Conservation (phyloP, 2,888 invertebrate species). For the Hololepta plana region DNA sequence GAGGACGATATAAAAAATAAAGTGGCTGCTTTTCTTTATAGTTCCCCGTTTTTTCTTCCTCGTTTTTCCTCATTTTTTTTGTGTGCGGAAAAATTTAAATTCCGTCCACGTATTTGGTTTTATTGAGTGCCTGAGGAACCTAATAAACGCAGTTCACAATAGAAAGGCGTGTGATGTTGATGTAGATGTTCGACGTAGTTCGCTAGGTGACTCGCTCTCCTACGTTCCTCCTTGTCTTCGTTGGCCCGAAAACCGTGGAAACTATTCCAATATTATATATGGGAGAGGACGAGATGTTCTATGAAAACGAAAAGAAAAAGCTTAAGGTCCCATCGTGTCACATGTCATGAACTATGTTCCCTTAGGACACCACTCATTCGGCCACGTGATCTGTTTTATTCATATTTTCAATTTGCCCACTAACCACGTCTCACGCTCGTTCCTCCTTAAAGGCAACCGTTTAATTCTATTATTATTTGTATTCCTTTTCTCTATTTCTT, state of each 20-base stretch:
- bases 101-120: constrained; percentile 17
- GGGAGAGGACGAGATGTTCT: too few species aligned
- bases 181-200: constrained; percentile 13
- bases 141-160: constrained; percentile 18
- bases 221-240: constrained; percentile 2
- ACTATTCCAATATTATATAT: constrained; percentile 12
- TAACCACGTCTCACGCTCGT: constrained; percentile 6
- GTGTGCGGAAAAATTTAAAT: constrained; percentile 6
- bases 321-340: constrained; percentile 9
- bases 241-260: constrained; percentile 8
- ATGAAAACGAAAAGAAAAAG: too few species aligned
- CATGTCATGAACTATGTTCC: constrained; percentile 12
- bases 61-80: too few species aligned
- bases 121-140: constrained; percentile 18
- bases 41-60: too few species aligned
- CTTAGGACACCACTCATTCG: constrained; percentile 10
- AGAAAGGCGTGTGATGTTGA: constrained; percentile 16
- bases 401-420: constrained; percentile 14
- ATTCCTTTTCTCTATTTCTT: too few species aligned
- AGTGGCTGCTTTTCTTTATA: too few species aligned
- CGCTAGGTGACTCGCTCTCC: constrained; percentile 2
- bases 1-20: too few species aligned
- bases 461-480: too few species aligned
- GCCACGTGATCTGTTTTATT: constrained; percentile 16
- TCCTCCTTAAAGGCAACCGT: too few species aligned